phyloP scores from a whole-genome alignment of 2,888 invertebrate species.

The Oasisia sp. region DNA sequence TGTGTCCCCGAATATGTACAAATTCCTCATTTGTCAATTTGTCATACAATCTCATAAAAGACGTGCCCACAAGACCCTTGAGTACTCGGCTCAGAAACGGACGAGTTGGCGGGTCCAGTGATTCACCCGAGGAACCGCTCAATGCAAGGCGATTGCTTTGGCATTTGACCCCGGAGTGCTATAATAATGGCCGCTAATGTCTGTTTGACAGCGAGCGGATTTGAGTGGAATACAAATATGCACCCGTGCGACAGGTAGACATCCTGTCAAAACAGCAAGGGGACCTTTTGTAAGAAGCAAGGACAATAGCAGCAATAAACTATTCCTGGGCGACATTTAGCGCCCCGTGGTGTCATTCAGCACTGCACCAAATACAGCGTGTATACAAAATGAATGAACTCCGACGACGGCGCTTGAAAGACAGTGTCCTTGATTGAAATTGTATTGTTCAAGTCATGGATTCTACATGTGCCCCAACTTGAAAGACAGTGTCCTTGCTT shows the following conservation, averaged over 20 bases:
- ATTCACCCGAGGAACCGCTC: background rate
- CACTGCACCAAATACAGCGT: background rate
- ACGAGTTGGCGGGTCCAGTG: background rate
- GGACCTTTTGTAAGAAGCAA: background rate
- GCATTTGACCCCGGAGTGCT: background rate
- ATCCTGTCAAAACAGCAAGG: background rate
- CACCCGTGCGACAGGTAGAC: background rate
- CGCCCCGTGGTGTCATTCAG: background rate
- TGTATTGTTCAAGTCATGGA: background rate
- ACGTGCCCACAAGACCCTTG: background rate
- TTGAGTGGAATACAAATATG: conserved; percentile 14
- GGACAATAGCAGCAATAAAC: background rate
- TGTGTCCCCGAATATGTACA: background rate
- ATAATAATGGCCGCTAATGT: background rate
- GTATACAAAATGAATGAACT: background rate
- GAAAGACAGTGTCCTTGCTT: background rate
- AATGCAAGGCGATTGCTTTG: background rate
- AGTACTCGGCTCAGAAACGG: background rate
- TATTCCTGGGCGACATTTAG: background rate
- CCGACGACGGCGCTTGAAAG: background rate
- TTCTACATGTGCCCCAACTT: background rate
- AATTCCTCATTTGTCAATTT: background rate
- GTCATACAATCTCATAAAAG: background rate
- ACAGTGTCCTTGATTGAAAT: background rate
- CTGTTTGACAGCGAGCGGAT: background rate